Evolutionary conservation across 2,113 vertebrate species (phyloP).

Genomic region (Pseudopipra pipra): DNA sequence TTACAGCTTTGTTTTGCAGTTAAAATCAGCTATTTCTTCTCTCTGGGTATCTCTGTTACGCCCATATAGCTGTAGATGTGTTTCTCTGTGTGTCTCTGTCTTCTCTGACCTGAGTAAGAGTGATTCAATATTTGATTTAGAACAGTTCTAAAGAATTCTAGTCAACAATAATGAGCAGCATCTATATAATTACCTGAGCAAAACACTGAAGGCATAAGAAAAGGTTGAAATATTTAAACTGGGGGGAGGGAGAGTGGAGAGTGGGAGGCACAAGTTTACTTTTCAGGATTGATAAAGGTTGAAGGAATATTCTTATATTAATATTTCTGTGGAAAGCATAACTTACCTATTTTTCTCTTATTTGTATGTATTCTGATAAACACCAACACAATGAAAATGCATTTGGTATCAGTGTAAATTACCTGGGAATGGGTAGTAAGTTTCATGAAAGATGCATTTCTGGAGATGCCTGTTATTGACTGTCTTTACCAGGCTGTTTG

Average conservation of each 20-base stretch:
- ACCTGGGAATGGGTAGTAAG: neutral
- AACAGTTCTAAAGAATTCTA: neutral
- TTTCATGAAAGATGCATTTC: neutral
- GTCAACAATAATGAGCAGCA: neutral
- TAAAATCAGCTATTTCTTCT: constrained; percentile 40
- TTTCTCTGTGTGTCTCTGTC: constrained; percentile 16
- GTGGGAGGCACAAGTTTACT: neutral
- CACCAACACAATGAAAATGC: neutral
- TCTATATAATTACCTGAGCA: neutral
- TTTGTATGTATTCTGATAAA: neutral
- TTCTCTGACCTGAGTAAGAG: neutral
- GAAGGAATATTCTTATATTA: neutral
- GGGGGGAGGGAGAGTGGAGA: rapidly evolving
- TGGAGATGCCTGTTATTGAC: neutral
- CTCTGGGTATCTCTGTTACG: neutral
- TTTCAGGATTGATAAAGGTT: neutral
- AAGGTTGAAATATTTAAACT: neutral
- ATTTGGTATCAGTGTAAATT: neutral
- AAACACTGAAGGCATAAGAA: neutral
- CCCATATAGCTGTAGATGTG: neutral
- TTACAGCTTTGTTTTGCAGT: constrained; percentile 4
- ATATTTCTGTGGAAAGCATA: neutral
- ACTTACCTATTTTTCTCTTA: neutral
- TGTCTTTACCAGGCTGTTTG: neutral
- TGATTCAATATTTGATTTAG: constrained; percentile 2